These are phyloP conservation scores for Emydura subglobosa DNA, from an alignment of 2,113 vertebrate species.

Conservation along the genomic window DNA sequence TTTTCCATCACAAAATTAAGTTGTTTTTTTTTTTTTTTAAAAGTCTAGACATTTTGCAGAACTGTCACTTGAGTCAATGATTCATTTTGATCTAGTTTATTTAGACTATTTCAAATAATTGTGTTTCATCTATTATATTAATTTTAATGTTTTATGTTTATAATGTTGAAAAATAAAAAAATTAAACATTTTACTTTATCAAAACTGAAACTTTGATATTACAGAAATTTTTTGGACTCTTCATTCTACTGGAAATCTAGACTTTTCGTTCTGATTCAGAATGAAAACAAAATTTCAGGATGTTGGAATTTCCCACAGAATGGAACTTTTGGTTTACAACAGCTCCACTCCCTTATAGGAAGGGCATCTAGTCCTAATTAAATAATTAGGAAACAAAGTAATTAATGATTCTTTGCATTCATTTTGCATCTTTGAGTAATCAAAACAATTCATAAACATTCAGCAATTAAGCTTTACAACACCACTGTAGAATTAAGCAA, in stretches of 20 bases:
- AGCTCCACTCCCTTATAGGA: not conserved
- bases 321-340: not conserved
- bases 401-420: not conserved
- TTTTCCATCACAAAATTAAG: not conserved
- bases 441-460: not conserved
- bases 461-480: not conserved
- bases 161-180: slow-evolving; percentile 27
- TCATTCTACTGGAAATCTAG: not conserved
- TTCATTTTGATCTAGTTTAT: not conserved
- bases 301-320: not conserved
- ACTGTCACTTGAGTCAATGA: not conserved
- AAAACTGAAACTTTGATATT: not conserved
- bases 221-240: not conserved
- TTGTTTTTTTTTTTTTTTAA: not conserved
- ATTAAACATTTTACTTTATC: slow-evolving; percentile 29
- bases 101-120: slow-evolving; percentile 7
- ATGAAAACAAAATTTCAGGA: not conserved
- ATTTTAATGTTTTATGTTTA: not conserved
- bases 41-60: not conserved
- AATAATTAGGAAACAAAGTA: not conserved
- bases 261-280: not conserved
- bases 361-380: not conserved
- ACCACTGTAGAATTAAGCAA: not conserved
- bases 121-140: not conserved
- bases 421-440: not conserved